Base-by-base conservation (phyloP, 2,113 vertebrate genomes). In the Elephas maximus region DNA sequence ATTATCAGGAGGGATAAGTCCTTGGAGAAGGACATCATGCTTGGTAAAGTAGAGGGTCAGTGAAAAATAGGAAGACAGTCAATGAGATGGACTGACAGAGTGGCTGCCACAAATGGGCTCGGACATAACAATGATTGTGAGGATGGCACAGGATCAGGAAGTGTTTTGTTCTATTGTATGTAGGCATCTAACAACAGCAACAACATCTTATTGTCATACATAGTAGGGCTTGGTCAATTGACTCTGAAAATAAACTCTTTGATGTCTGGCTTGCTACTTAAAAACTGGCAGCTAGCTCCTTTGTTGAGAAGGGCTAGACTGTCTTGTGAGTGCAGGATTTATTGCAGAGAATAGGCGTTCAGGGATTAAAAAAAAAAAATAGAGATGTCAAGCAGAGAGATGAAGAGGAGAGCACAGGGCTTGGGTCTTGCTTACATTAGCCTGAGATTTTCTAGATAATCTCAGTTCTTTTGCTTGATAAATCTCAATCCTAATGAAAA, bases 221-320 rank as follows among this genome's bases (percentile, higher is more conserved):
- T n/a, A 88, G 2, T 76, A 9, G 69, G 18, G 17, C 6, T 60
- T 84, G 21, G 26, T 26, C 83, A 30, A 74, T 71, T 24, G 18
- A 0, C 48, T 91, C 62, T 96, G 67, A 94, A 94, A 91, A 93
- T 65, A 90, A 92, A 94, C 24, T 87, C 45, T 87, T 17, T 45
- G 45, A 60, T 95, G n/a, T 79, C 28, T 91, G 33, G 4, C n/a
- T 87, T 95, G 90, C 69, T 81, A 41, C 73, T 73, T 44, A 67
- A 78, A 91, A 53, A 5, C 7, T 92, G 63, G 71, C 71, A 89
- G 8, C n/a, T 41, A 63, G 20, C 6, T 65, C 17, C 14, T 89
- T 30, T 90, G 18, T 26, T 62, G n/a, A 90, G 14, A 91, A 80
- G 48, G 73, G 8, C 57, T 91, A 30, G 63, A 2, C 51, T 15